Evolutionary conservation across 2,113 vertebrate genomes (phyloP).

Genomic region (Pungitius pungitius): DNA sequence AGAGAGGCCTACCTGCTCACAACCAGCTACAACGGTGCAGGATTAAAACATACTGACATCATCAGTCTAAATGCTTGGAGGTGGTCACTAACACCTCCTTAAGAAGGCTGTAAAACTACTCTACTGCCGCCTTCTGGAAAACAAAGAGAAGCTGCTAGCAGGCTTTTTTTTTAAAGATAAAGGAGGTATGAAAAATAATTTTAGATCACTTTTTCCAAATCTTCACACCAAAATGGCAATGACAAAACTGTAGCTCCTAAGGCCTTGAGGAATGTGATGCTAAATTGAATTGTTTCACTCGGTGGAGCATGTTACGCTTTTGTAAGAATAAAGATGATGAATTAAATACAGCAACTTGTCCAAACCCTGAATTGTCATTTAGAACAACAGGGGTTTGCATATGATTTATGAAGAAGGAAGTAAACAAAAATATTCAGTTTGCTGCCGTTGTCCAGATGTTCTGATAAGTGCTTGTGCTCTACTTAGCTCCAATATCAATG

Average conservation of each 20-base stretch:
- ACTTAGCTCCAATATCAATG: conserved; percentile 25
- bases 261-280: background rate
- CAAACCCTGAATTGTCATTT: background rate
- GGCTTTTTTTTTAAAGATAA: background rate
- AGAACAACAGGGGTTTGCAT: background rate
- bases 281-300: background rate
- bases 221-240: background rate
- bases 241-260: background rate
- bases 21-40: background rate
- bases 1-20: background rate
- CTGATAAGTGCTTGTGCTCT: conserved; percentile 22
- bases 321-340: background rate
- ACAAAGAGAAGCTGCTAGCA: conserved; percentile 2
- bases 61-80: background rate
- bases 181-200: background rate
- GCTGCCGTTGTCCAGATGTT: conserved; percentile 42
- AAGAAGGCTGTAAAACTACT: conserved; percentile 26
- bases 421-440: conserved; percentile 6
- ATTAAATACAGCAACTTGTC: background rate
- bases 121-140: conserved; percentile 61
- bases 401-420: background rate
- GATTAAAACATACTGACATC: conserved; percentile 7
- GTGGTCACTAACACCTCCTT: conserved; percentile 16
- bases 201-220: background rate
- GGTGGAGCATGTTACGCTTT: background rate